Percentiles rank a stretch among this genome's conserved stretches.
These are phyloP conservation scores for Brachyptera putata DNA, from an alignment of 2,888 invertebrate genomes.

Conservation along the genomic window DNA sequence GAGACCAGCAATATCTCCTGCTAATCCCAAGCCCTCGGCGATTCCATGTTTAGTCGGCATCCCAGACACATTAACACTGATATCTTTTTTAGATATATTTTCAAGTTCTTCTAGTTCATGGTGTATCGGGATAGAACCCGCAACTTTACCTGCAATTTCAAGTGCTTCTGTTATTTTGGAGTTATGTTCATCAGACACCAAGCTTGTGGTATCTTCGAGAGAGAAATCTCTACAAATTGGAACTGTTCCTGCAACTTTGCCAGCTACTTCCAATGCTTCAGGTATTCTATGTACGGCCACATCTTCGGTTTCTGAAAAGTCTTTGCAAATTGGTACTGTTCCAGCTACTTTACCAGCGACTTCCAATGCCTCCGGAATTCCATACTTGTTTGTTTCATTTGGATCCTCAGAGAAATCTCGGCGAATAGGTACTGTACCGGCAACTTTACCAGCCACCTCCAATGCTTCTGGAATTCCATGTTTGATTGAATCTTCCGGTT, in stretches of 20 bases:
- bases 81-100: background rate
- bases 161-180: background rate
- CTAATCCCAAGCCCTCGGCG: background rate
- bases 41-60: background rate
- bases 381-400: background rate
- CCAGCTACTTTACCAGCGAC: constrained; percentile 1
- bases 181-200: background rate
- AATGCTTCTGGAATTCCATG: constrained; percentile 16
- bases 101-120: background rate
- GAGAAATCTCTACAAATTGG: background rate
- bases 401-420: background rate
- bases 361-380: constrained; percentile 1
- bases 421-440: background rate
- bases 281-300: background rate
- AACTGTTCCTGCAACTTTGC: constrained; percentile 4
- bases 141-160: background rate
- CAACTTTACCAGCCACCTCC: background rate
- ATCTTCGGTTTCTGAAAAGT: background rate
- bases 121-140: background rate
- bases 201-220: background rate
- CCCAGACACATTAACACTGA: background rate
- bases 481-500: constrained; percentile 24
- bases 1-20: constrained; percentile 6
- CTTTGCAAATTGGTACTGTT: background rate
- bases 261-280: background rate